Conservation (phyloP, 2,797 vertebrate genomes). For the Echiichthys vipera region DNA sequence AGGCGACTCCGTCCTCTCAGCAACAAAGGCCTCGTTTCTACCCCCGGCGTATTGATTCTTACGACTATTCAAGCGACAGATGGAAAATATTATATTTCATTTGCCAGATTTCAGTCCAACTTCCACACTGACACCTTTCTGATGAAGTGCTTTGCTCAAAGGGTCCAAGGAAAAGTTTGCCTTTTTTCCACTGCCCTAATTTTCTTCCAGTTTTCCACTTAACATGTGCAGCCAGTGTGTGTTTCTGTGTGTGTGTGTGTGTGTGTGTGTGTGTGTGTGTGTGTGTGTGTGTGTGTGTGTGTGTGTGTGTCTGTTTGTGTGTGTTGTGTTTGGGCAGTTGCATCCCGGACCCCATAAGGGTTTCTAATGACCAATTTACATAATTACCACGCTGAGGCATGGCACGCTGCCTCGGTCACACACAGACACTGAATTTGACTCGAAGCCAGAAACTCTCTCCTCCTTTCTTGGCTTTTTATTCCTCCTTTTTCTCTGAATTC, state of each 20-base stretch:
- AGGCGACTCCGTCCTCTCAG: background rate
- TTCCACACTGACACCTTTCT: background rate
- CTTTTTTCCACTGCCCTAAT: constrained; percentile 36
- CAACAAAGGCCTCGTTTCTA: background rate
- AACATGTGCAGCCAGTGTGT: constrained; percentile 53
- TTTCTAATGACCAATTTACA: constrained; percentile 78
- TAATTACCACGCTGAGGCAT: constrained; percentile 75
- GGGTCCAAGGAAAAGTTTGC: constrained; percentile 35
- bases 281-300: constrained; percentile 24
- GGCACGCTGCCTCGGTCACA: constrained; percentile 52
- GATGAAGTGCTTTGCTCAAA: constrained; percentile 22
- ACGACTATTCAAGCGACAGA: background rate
- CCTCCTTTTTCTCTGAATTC: constrained; percentile 21
- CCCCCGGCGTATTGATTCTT: background rate
- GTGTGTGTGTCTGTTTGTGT: constrained; percentile 11
- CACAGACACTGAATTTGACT: constrained; percentile 40
- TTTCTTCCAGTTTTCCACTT: constrained; percentile 39
- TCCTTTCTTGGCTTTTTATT: constrained; percentile 19
- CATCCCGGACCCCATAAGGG: constrained; percentile 55
- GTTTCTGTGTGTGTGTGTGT: too few species aligned
- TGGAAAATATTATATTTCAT: background rate
- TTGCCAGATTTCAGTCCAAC: constrained; percentile 18
- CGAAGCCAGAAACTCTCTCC: constrained; percentile 33
- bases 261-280: too few species aligned
- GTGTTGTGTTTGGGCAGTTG: constrained; percentile 45